These are phyloP conservation scores for Diprion similis DNA, from an alignment of 1,140 invertebrate species.

Conservation along the genomic window DNA sequence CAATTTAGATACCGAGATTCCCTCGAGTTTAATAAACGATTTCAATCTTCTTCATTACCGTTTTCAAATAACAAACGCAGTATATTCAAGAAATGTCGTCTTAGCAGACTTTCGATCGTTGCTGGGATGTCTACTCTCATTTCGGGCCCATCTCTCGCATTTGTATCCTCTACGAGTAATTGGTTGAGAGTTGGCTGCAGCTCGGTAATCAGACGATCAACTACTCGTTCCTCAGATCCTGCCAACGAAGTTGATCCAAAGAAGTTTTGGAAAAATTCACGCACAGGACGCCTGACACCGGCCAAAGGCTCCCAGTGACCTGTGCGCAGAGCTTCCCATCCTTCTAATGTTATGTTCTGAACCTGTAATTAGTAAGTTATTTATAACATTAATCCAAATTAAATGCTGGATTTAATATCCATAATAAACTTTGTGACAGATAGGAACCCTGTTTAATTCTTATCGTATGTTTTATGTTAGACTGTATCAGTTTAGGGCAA, in stretches of 20 bases:
- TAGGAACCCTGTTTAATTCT: too few relatives aligned
- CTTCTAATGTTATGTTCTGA: constrained; percentile 37
- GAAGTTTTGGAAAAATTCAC: constrained; percentile 37
- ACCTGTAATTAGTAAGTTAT: constrained; percentile 25
- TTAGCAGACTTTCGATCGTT: constrained; percentile 36
- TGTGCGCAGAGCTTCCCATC: constrained; percentile 33
- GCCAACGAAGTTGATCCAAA: constrained; percentile 32
- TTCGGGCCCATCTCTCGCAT: constrained; percentile 17
- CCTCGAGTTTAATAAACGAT: too few relatives aligned
- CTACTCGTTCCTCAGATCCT: constrained; percentile 33
- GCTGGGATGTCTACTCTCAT: constrained; percentile 39
- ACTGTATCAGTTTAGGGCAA: too few relatives aligned
- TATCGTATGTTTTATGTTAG: too few relatives aligned
- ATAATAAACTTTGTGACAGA: too few relatives aligned
- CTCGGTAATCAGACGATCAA: constrained; percentile 40
- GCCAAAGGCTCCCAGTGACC: constrained; percentile 35
- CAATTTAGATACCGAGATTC: too few relatives aligned
- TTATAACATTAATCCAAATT: too few relatives aligned
- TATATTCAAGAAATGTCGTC: constrained; percentile 22
- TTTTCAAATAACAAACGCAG: constrained; percentile 35
- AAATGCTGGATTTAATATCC: too few relatives aligned
- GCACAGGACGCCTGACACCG: constrained; percentile 38
- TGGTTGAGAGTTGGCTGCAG: constrained; percentile 31
- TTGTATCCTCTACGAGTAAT: constrained; percentile 25
- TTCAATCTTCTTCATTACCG: constrained; percentile 23